Conservation (phyloP, 2,113 vertebrate genomes). For the Brachyhypopomus occidentalis region DNA sequence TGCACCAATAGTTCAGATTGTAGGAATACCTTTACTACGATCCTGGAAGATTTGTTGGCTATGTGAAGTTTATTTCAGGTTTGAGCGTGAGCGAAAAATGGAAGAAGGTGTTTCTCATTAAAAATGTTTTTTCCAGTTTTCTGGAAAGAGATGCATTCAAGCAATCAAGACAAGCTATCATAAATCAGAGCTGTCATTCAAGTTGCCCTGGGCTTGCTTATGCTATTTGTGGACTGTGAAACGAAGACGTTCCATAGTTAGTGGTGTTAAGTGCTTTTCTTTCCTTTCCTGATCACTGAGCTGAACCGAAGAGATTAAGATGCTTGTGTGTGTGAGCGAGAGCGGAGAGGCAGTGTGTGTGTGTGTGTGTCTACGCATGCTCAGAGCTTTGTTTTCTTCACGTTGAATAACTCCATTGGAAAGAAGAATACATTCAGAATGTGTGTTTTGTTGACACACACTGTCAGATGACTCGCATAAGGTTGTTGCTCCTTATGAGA, state of each 20-base stretch:
- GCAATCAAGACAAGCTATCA: not conserved
- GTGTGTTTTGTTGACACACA: constrained; percentile 9
- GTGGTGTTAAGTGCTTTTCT: not conserved
- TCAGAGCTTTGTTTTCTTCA: not conserved
- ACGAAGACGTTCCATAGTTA: not conserved
- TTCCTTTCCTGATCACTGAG: not conserved
- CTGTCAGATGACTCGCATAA: constrained; percentile 46
- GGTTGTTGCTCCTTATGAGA: not conserved
- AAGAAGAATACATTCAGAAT: constrained; percentile 20
- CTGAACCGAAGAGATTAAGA: not conserved
- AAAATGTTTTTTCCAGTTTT: not conserved
- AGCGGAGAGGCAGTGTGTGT: not conserved
- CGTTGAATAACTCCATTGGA: constrained; percentile 6
- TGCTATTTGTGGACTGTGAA: not conserved
- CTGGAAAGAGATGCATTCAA: not conserved
- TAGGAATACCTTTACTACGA: too few species aligned
- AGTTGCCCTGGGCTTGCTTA: not conserved
- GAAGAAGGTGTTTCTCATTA: not conserved
- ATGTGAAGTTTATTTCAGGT: too few species aligned
- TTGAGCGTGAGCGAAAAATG: not conserved
- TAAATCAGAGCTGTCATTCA: not conserved
- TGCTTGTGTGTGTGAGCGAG: not conserved
- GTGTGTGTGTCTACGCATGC: not conserved
- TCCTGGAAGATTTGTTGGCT: too few species aligned
- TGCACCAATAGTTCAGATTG: too few species aligned